phyloP scores from a whole-genome alignment of 2,113 vertebrate species.

The Sardina pilchardus region DNA sequence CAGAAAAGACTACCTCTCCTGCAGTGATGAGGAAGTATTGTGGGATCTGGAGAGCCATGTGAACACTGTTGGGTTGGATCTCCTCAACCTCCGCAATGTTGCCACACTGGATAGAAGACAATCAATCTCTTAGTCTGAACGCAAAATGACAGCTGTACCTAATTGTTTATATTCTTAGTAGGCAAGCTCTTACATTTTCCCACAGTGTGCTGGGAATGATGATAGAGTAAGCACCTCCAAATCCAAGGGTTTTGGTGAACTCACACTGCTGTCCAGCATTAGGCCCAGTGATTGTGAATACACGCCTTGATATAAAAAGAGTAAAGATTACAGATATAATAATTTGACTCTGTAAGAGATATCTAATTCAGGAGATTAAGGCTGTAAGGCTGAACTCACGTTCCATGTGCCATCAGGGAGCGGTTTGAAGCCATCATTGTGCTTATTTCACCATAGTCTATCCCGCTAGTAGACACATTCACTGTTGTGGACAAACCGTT shows the following conservation, averaged over 20 bases:
- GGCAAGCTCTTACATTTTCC: constrained; percentile 57
- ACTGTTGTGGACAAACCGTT: constrained; percentile 66
- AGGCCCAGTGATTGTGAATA: constrained; percentile 50
- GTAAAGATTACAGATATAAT: neutral
- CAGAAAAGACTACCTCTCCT: constrained; percentile 91
- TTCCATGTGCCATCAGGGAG: constrained; percentile 60
- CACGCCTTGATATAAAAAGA: constrained; percentile 45
- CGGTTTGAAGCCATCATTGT: constrained; percentile 66
- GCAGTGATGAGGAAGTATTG: constrained; percentile 93
- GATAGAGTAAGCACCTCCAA: constrained; percentile 82
- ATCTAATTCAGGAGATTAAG: too few relatives aligned
- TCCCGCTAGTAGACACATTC: constrained; percentile 55
- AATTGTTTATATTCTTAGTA: too few relatives aligned
- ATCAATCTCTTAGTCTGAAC: neutral
- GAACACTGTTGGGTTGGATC: constrained; percentile 80
- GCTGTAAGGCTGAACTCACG: constrained; percentile 66
- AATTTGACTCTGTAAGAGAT: neutral
- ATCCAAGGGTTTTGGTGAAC: constrained; percentile 65
- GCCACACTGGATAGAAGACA: constrained; percentile 58
- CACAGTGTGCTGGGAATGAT: constrained; percentile 66
- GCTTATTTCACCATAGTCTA: constrained; percentile 30
- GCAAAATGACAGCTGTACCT: neutral
- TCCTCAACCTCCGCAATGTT: constrained; percentile 63
- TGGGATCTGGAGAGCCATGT: constrained; percentile 92
- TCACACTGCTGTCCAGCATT: constrained; percentile 57